phyloP scores from a whole-genome alignment of 2,113 vertebrate species.

The Pteropus alecto region DNA sequence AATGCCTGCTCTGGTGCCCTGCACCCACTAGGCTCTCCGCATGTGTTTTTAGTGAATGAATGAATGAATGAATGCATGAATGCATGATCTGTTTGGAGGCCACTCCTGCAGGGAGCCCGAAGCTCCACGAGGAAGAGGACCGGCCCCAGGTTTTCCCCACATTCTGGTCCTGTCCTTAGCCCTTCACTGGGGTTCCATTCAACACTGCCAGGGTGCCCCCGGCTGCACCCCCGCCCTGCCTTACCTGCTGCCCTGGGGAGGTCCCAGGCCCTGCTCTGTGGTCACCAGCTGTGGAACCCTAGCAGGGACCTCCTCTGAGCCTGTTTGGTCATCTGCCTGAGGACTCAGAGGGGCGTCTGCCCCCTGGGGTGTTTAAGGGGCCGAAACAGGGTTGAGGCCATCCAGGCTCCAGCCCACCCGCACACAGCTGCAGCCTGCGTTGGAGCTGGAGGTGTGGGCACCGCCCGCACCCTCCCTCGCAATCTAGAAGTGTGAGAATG shows the following conservation, averaged over 20 bases:
- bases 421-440: too few relatives aligned
- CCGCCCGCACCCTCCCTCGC: fast-evolving
- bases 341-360: background rate
- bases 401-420: too few relatives aligned
- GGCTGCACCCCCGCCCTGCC: background rate
- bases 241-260: background rate
- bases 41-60: background rate
- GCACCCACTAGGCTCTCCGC: fast-evolving
- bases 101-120: background rate
- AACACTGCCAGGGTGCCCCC: background rate
- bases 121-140: fast-evolving
- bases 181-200: background rate
- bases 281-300: too few relatives aligned
- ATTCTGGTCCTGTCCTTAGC: background rate
- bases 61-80: background rate
- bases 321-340: background rate
- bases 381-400: too few relatives aligned
- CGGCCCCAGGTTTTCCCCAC: fast-evolving
- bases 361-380: background rate
- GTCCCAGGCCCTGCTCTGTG: too few relatives aligned
- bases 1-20: background rate
- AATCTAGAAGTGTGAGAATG: background rate
- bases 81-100: background rate
- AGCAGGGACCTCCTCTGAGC: background rate
- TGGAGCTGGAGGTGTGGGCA: background rate